These are phyloP conservation scores for Rhagonycha fulva DNA, from an alignment of 2,888 invertebrate genomes.

Conservation along the genomic window DNA sequence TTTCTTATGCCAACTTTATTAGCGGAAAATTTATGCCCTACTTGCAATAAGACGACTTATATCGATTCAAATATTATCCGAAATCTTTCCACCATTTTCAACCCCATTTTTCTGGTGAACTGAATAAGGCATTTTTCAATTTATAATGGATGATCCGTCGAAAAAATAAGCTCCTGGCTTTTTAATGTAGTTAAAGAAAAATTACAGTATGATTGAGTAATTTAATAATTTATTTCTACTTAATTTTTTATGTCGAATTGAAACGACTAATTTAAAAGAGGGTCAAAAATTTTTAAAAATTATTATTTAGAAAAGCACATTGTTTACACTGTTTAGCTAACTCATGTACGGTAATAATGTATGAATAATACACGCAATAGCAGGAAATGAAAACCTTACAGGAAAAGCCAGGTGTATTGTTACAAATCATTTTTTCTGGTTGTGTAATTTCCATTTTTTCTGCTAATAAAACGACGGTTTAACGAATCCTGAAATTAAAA, in stretches of 20 bases:
- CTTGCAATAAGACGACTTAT: slow-evolving; percentile 27
- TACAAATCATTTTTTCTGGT: neutral
- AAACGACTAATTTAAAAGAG: neutral
- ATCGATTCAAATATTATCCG: slow-evolving; percentile 30
- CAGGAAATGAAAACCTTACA: neutral
- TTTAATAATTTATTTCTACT: slow-evolving; percentile 10
- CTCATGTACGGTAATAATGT: neutral
- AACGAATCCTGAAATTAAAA: neutral
- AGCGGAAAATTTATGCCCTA: slow-evolving; percentile 30
- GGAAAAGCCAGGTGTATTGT: neutral
- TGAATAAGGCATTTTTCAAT: slow-evolving; percentile 33
- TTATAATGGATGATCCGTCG: slow-evolving; percentile 36
- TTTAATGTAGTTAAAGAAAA: slow-evolving; percentile 26
- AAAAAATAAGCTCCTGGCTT: slow-evolving; percentile 30
- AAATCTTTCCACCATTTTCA: slow-evolving; percentile 30
- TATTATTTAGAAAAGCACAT: neutral
- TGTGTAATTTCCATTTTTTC: neutral
- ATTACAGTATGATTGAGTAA: slow-evolving; percentile 24
- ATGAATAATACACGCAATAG: neutral
- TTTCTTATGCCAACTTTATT: neutral
- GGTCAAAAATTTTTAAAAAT: neutral
- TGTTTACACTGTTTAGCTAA: neutral
- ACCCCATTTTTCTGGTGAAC: slow-evolving; percentile 29
- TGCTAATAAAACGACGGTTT: neutral
- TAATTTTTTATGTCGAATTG: neutral